Evolutionary conservation across 2,113 vertebrate genomes (phyloP).

Genomic region (Danionella cerebrum): DNA sequence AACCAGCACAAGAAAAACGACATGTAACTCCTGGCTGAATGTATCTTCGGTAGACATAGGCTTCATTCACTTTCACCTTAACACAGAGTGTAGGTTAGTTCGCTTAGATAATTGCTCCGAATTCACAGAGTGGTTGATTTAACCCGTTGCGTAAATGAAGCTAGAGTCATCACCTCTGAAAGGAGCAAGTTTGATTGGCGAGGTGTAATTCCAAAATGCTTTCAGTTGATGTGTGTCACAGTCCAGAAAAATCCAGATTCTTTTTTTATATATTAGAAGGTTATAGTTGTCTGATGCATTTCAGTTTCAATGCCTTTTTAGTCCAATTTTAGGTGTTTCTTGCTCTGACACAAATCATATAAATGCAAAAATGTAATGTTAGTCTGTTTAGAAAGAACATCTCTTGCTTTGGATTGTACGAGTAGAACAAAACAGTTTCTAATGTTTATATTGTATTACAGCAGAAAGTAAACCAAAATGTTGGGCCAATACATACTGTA

Average conservation of each 20-base stretch:
- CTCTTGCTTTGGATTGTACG: neutral
- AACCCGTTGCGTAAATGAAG: neutral
- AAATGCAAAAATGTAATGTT: neutral
- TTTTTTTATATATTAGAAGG: neutral
- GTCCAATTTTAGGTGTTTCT: neutral
- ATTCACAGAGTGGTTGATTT: slow-evolving; percentile 7
- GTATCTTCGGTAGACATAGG: slow-evolving; percentile 68
- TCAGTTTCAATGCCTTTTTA: neutral
- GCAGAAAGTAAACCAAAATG: neutral
- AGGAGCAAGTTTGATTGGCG: neutral
- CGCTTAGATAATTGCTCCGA: slow-evolving; percentile 12
- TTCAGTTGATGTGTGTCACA: neutral
- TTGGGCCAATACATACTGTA: neutral
- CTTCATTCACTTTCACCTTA: slow-evolving; percentile 49
- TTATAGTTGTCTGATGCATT: slow-evolving; percentile 6
- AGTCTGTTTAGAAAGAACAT: neutral
- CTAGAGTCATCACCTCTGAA: neutral
- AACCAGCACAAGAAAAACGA: slow-evolving; percentile 75
- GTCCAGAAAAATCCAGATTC: neutral
- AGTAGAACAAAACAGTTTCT: neutral
- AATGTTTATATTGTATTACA: neutral
- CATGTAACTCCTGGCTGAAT: slow-evolving; percentile 69
- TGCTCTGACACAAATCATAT: neutral
- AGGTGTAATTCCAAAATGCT: neutral
- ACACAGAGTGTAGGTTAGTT: slow-evolving; percentile 19